Conservation (phyloP, 1,140 invertebrate genomes). For the Philaenus spumarius region DNA sequence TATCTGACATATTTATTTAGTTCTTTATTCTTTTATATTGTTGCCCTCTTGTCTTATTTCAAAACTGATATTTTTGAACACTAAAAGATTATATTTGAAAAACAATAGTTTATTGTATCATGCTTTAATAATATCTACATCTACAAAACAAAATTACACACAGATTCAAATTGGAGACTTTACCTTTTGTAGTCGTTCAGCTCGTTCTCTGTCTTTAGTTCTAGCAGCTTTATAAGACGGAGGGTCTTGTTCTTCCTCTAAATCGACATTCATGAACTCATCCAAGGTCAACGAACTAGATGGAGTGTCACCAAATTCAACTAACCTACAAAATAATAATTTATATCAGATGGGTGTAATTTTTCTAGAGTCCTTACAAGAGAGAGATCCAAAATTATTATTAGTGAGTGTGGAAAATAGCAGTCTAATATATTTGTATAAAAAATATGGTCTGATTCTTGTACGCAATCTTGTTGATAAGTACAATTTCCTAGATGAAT, state of each 20-base stretch:
- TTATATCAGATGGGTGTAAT: too few species aligned
- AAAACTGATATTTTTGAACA: background rate
- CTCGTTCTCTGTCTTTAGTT: constrained; percentile 74
- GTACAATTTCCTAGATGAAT: too few species aligned
- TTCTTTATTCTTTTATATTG: too few species aligned
- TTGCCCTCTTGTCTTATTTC: too few species aligned
- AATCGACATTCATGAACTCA: constrained; percentile 95
- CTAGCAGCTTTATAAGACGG: constrained; percentile 87
- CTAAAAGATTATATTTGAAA: background rate
- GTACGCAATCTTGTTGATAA: too few species aligned
- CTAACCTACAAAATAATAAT: constrained; percentile 49
- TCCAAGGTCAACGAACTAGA: constrained; percentile 81
- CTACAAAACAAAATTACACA: background rate
- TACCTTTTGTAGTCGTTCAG: constrained; percentile 9
- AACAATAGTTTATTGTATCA: background rate
- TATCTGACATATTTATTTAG: too few species aligned
- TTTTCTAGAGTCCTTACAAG: too few species aligned
- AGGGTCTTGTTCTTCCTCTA: constrained; percentile 95
- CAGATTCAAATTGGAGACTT: constrained; percentile 63
- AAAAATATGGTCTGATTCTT: too few species aligned
- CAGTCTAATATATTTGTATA: too few species aligned
- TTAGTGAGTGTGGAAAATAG: too few species aligned
- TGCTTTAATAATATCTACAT: background rate
- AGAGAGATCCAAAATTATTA: too few species aligned
- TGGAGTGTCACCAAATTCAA: constrained; percentile 95